Evolutionary conservation across 2,113 vertebrate species (phyloP).

Genomic region (Barbus barbus): DNA sequence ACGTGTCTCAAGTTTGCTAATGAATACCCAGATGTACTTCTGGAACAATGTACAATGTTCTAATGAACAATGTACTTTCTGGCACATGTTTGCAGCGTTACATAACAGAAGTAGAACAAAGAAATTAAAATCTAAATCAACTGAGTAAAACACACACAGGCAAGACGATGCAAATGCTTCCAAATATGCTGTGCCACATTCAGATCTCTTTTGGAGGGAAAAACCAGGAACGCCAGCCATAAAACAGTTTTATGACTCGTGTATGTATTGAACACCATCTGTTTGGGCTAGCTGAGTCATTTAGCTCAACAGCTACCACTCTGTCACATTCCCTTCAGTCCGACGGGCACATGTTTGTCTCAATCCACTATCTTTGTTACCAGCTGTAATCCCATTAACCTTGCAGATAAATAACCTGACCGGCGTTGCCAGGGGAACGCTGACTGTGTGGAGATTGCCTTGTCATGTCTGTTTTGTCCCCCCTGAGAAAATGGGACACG

Average conservation of each 20-base stretch:
- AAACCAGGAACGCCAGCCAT: conserved; percentile 17
- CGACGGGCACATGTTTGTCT: conserved; percentile 77
- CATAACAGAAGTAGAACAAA: conserved; percentile 2
- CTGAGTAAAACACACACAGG: background rate
- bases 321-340: conserved; percentile 69
- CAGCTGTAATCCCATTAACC: conserved; percentile 79
- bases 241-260: conserved; percentile 36
- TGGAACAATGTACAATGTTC: background rate
- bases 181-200: conserved; percentile 11
- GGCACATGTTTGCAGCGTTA: background rate
- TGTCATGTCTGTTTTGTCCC: conserved; percentile 80
- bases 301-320: conserved; percentile 54
- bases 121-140: background rate
- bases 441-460: conserved; percentile 78
- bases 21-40: background rate
- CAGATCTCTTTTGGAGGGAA: background rate
- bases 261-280: conserved; percentile 46
- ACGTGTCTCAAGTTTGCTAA: background rate
- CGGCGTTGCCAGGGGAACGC: conserved; percentile 73
- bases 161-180: conserved; percentile 8
- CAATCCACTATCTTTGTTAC: conserved; percentile 73
- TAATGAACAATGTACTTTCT: background rate
- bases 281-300: conserved; percentile 48
- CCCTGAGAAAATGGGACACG: conserved; percentile 68
- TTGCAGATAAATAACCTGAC: conserved; percentile 75